phyloP scores from a whole-genome alignment of 2,888 invertebrate genomes.

The Metallyticus violacea region DNA sequence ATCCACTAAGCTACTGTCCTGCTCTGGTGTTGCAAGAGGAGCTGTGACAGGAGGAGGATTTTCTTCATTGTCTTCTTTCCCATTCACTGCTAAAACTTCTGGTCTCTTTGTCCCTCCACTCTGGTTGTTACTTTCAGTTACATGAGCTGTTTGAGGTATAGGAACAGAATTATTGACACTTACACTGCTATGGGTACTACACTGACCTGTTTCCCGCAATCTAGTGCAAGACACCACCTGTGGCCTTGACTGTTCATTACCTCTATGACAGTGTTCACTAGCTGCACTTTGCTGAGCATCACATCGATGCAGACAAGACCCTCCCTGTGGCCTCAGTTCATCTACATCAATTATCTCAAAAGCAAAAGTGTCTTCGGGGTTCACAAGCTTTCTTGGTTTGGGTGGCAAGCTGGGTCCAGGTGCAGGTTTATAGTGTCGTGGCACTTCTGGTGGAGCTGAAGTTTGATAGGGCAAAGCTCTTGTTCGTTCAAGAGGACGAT shows the following conservation, averaged over 20 bases:
- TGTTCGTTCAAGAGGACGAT: conserved; percentile 74
- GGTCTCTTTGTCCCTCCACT: not conserved
- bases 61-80: not conserved
- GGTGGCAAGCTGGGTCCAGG: conserved; percentile 39
- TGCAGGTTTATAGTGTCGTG: conserved; percentile 64
- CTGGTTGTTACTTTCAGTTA: not conserved
- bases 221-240: not conserved
- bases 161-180: not conserved
- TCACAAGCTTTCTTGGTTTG: conserved; percentile 40
- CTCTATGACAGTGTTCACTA: not conserved
- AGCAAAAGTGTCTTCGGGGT: conserved; percentile 74
- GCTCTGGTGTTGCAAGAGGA: conserved; percentile 61
- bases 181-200: not conserved
- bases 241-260: not conserved
- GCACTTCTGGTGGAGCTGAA: conserved; percentile 64
- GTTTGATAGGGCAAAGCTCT: conserved; percentile 48
- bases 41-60: conserved; percentile 41
- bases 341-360: conserved; percentile 84
- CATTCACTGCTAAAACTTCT: conserved; percentile 6
- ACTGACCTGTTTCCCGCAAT: not conserved
- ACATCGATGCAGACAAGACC: not conserved
- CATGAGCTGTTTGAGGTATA: not conserved
- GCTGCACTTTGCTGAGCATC: not conserved
- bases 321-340: conserved; percentile 47
- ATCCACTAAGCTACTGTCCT: conserved; percentile 58